Evolutionary conservation across 2,888 invertebrate genomes (phyloP).

Genomic region (Sarcophaga carnaria): DNA sequence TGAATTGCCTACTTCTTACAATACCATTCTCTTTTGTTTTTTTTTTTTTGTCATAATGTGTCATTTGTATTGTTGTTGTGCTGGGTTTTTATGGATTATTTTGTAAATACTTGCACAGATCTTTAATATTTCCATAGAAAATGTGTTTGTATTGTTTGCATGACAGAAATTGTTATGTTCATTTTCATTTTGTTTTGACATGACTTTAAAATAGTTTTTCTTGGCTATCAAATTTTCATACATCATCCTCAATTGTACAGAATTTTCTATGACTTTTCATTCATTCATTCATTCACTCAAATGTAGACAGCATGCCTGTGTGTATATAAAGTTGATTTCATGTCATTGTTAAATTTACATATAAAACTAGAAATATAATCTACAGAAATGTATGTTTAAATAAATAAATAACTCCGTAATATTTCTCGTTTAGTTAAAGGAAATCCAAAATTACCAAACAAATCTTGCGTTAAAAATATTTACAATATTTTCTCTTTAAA

Average conservation of each 20-base stretch:
- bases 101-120: background rate
- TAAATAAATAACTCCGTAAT: too few species aligned
- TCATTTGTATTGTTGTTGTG: background rate
- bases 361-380: background rate
- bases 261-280: conserved; percentile 14
- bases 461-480: too few species aligned
- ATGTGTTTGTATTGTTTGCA: too few species aligned
- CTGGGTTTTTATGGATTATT: background rate
- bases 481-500: too few species aligned
- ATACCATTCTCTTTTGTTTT: background rate
- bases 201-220: background rate
- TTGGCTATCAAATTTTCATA: conserved; percentile 27
- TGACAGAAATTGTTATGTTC: conserved; percentile 1
- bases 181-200: conserved; percentile 29
- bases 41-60: background rate
- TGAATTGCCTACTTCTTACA: conserved; percentile 56
- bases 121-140: too few species aligned
- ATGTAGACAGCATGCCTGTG: too few species aligned
- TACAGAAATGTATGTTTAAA: background rate
- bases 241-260: conserved; percentile 25
- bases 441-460: too few species aligned
- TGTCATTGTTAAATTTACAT: background rate
- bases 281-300: too few species aligned
- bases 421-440: too few species aligned
- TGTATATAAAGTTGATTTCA: background rate